These are phyloP conservation scores for Corythaeola cristata DNA, from an alignment of 2,113 vertebrate genomes.

Conservation along the genomic window DNA sequence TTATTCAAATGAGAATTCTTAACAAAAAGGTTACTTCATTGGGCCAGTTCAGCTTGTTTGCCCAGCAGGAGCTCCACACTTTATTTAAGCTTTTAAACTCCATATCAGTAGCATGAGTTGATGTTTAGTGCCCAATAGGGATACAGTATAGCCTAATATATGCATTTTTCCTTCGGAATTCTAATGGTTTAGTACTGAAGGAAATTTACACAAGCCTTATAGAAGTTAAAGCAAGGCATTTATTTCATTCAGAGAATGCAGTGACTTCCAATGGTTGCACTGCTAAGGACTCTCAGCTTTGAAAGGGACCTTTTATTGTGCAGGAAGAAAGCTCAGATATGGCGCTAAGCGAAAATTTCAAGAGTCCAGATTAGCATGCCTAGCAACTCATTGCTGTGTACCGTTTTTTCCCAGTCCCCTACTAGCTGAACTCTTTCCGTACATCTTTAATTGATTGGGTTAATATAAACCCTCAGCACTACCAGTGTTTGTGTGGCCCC, in stretches of 20 bases:
- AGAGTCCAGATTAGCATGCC: conserved; percentile 67
- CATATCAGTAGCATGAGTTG: conserved; percentile 63
- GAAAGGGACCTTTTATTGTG: conserved; percentile 80
- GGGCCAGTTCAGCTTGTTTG: conserved; percentile 57
- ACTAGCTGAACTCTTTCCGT: conserved; percentile 62
- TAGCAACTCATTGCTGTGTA: conserved; percentile 75
- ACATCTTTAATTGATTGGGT: conserved; percentile 77
- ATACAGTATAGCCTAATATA: conserved; percentile 78
- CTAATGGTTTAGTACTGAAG: conserved; percentile 64
- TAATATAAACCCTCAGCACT: conserved; percentile 75
- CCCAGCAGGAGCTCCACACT: conserved; percentile 68
- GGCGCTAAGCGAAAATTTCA: conserved; percentile 58
- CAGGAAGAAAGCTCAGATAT: conserved; percentile 74
- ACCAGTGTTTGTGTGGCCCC: conserved; percentile 71
- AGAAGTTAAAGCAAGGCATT: conserved; percentile 77
- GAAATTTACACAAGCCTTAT: conserved; percentile 71
- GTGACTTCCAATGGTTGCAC: conserved; percentile 72
- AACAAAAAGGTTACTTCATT: conserved; percentile 75
- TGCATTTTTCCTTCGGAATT: conserved; percentile 72
- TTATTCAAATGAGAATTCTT: conserved; percentile 74
- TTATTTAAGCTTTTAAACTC: conserved; percentile 73
- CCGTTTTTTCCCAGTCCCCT: conserved; percentile 68
- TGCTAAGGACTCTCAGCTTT: conserved; percentile 63
- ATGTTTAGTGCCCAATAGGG: conserved; percentile 71
- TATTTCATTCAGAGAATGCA: conserved; percentile 77